Base-by-base conservation (phyloP, 2,113 vertebrate species). In the Cygnus atratus region DNA sequence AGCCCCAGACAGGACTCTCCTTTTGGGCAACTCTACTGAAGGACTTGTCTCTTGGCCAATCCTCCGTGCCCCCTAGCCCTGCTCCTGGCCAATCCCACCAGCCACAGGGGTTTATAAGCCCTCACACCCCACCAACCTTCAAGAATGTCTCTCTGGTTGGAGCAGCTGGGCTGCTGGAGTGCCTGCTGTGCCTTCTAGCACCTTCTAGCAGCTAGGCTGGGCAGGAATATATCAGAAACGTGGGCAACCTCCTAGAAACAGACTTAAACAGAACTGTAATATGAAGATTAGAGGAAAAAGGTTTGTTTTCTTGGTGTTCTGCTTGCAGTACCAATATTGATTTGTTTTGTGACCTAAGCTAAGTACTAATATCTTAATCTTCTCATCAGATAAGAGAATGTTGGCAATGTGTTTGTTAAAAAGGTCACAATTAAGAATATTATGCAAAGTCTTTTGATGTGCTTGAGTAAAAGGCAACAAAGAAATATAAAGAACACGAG, bases 121-220 rank as follows among this genome's bases (percentile, higher is more conserved):
- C 35, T 62, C 31, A 43, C 43, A 87, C 24, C 9, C 19, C 43
- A 10, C 4, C 3, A 2, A 13, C 3, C 3, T 6, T 4, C 1
- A 10, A 25, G 21, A 3, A 0, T 71, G 4, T 15, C 1, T 20
- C 41, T 58, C 9, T 87, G 18, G 0, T 4, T 48, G 3, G 17
- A 41, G 35, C 0, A 39, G 3, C 2, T 1, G n/a, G 28, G 10
- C 31, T 0, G 41, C 1, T 24, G 31, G 12, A 5, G 57, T 26
- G 5, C 0, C 10, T 67, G n/a, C 7, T 54, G 59, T 52, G 48
- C 18, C 22, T 39, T 59, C 17, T 15, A 77, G n/a, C 3, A 44
- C 18, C 22, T 39, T 59, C 17, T 15, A 77, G n/a, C 3, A 44
- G 48, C 11, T 39, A 3, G 14, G 19, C 48, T 43, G 25, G 7